Conservation (phyloP, 1,140 invertebrate species). For the Triops cancriformis region DNA sequence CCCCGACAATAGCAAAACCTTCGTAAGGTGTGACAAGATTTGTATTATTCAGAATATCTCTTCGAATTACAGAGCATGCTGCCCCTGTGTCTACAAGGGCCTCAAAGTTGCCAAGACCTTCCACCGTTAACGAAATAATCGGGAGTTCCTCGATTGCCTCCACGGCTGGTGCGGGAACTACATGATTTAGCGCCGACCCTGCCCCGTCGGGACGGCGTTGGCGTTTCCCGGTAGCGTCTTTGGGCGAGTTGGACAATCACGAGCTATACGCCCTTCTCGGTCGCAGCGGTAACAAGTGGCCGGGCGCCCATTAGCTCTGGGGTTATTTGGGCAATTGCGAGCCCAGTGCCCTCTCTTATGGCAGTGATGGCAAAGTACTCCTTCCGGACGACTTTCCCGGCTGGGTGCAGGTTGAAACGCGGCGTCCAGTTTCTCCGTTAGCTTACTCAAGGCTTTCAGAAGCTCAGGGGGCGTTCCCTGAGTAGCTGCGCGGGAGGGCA, state of each 20-base stretch:
- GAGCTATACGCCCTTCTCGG: conserved; percentile 76
- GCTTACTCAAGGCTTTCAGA: neutral
- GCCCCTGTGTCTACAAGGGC: neutral
- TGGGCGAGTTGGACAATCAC: conserved; percentile 52
- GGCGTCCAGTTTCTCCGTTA: neutral
- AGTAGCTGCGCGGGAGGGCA: neutral
- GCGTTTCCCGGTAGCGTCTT: conserved; percentile 17
- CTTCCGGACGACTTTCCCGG: neutral
- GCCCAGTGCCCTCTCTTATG: neutral
- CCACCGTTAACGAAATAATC: neutral
- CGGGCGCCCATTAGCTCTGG: neutral
- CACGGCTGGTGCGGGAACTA: neutral
- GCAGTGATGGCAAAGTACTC: neutral
- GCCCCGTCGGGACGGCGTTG: conserved; percentile 14
- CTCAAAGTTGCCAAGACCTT: neutral
- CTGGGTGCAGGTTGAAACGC: neutral
- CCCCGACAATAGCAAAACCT: neutral
- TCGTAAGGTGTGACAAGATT: neutral
- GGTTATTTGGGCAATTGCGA: neutral
- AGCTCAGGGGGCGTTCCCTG: neutral
- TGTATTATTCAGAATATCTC: neutral
- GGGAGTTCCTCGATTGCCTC: neutral
- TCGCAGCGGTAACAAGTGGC: conserved; percentile 72
- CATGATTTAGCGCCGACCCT: neutral
- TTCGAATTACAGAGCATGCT: neutral